Conservation (phyloP, 2,888 invertebrate species). For the Mesochorus sp. region DNA sequence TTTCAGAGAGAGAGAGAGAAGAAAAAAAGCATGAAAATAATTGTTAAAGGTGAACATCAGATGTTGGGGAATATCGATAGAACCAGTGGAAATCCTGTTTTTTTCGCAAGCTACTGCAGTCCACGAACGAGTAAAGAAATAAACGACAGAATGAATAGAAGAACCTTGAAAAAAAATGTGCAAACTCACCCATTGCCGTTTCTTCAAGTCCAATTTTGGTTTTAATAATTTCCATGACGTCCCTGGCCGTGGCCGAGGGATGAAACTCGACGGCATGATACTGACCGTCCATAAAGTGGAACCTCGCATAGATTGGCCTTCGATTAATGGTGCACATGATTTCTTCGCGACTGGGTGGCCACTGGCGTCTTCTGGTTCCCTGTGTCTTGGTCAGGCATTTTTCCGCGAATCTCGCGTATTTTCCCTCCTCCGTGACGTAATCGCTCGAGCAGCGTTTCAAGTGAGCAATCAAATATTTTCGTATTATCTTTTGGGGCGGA, state of each 20-base stretch:
- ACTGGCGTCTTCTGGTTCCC: slow-evolving; percentile 91
- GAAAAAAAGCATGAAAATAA: too few species aligned
- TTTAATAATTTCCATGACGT: slow-evolving; percentile 93
- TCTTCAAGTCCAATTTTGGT: slow-evolving; percentile 94
- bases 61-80: too few species aligned
- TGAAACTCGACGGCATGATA: slow-evolving; percentile 98
- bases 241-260: slow-evolving; percentile 94
- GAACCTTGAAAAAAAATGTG: slow-evolving; percentile 74
- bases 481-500: slow-evolving; percentile 92
- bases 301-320: slow-evolving; percentile 94
- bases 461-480: slow-evolving; percentile 94
- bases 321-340: slow-evolving; percentile 96
- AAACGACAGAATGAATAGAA: neutral
- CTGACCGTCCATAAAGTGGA: slow-evolving; percentile 96
- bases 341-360: slow-evolving; percentile 96
- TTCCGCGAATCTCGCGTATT: slow-evolving; percentile 96
- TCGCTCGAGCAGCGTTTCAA: slow-evolving; percentile 94
- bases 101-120: neutral
- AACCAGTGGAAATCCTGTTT: neutral
- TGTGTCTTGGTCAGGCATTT: slow-evolving; percentile 90
- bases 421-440: slow-evolving; percentile 95
- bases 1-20: too few species aligned
- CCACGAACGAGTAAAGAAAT: too few species aligned
- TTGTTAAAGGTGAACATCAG: too few species aligned
- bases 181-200: slow-evolving; percentile 86